phyloP scores from a whole-genome alignment of 1,140 invertebrate species.

The Platorchestia sp. region DNA sequence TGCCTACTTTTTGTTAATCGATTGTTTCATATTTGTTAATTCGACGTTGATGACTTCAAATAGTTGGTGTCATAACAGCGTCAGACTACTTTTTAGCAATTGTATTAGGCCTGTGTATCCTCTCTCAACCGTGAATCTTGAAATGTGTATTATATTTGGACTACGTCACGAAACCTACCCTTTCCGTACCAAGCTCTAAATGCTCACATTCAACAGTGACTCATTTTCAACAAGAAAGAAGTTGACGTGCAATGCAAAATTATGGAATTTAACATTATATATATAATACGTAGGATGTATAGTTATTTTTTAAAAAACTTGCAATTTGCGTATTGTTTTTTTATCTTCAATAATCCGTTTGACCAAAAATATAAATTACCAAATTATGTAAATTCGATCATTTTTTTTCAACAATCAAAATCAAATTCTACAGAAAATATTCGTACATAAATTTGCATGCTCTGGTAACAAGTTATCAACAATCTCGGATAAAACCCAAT shows the following conservation, averaged over 20 bases:
- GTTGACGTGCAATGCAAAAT: conserved; percentile 16
- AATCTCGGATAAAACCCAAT: too few species aligned
- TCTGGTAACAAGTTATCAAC: too few species aligned
- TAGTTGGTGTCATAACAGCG: neutral
- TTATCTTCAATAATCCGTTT: neutral
- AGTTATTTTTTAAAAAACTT: conserved; percentile 50
- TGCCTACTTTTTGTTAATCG: neutral
- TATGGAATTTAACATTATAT: neutral
- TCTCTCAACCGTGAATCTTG: neutral
- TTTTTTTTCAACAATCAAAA: neutral
- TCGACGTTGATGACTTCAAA: neutral
- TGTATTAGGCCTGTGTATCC: neutral
- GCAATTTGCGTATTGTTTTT: neutral
- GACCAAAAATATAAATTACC: neutral
- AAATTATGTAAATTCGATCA: neutral
- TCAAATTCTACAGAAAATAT: neutral
- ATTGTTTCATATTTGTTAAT: neutral
- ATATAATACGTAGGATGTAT: conserved; percentile 42
- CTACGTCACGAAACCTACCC: neutral
- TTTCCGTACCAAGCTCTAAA: neutral
- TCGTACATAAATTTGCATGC: neutral
- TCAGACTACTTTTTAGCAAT: neutral
- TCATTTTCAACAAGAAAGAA: neutral
- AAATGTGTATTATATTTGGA: neutral
- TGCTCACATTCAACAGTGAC: neutral